Base-by-base conservation (phyloP, 2,113 vertebrate species). In the Sphaerodactylus townsendi region DNA sequence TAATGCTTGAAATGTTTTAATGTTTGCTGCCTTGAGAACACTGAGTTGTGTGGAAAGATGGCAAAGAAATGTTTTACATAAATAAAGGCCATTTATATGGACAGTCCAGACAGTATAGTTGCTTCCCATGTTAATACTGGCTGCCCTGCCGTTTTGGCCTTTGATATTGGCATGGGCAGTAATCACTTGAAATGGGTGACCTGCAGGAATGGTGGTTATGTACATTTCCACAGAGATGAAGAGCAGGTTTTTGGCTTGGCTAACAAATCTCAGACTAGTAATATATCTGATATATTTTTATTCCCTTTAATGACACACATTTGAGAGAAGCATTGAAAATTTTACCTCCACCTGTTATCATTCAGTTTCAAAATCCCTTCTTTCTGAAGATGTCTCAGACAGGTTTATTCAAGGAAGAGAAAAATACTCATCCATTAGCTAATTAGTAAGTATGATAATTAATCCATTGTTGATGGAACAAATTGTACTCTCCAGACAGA, bases 361-460 rank as follows among this genome's bases (percentile, higher is more conserved):
- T 21, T 56, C 11, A 19, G 9, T 46, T 78, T 44, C 21, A 23
- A 30, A 68, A 74, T 48, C 30, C 30, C 64, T 28, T 84, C 13
- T 28, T 28, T 77, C 53, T 59, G 48, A 70, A 78, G 7, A 37
- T 81, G 39, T 66, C 75, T 53, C 71, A 79, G 30, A 21, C 68
- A 70, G 28, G 50, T 48, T 56, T 70, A 1, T 62, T 23, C 50
- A 81, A 81, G 75, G 41, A 59, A 39, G 75, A 50, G 44, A 33
- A 75, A 75, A 78, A 59, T 64, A 79, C 66, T 77, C 62, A 53
- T 82, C 79, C 73, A 76, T 82, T 86, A 86, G 85, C 85, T 82
- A 86, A 86, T 86, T 86, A 79, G 74, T 50, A 77, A 85, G 68
- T 50, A 79, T 79, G 53, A 86, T 72, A 86, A 35, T 86, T 79